These are phyloP conservation scores for Serrognathus titanus DNA, from an alignment of 2,888 invertebrate species.

Conservation along the genomic window DNA sequence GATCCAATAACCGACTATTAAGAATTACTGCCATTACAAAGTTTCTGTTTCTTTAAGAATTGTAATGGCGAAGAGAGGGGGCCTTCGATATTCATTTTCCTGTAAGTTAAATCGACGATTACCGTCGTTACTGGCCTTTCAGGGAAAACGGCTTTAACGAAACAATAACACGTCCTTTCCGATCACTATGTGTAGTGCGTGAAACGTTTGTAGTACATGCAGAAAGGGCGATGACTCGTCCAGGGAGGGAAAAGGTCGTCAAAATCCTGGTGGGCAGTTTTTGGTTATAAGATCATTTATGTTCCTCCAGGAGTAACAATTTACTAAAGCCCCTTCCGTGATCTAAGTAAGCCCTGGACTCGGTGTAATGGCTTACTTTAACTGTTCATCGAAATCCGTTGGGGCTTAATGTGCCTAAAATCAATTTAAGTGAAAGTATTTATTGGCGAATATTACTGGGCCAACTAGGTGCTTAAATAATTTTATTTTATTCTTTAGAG, in stretches of 20 bases:
- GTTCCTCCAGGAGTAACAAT: background rate
- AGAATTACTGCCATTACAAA: slow-evolving; percentile 7
- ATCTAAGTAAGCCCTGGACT: slow-evolving; percentile 42
- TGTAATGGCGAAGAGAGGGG: background rate
- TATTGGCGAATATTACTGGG: background rate
- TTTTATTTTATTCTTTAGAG: background rate
- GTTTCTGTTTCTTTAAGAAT: background rate
- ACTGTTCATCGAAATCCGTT: slow-evolving; percentile 45
- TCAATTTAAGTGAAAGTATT: slow-evolving; percentile 47
- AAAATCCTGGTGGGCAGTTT: too few relatives aligned
- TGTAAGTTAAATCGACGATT: too few relatives aligned
- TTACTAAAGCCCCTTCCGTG: slow-evolving; percentile 38
- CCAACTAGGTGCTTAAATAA: background rate
- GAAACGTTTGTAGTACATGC: too few relatives aligned
- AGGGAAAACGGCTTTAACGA: too few relatives aligned
- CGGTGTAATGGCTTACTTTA: slow-evolving; percentile 47
- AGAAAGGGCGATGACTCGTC: too few relatives aligned
- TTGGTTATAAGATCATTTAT: background rate
- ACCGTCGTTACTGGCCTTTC: too few relatives aligned
- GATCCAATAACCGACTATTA: slow-evolving; percentile 18
- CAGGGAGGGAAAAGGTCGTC: too few relatives aligned
- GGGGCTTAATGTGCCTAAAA: slow-evolving; percentile 45
- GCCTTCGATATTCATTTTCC: too few relatives aligned
- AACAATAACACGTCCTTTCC: too few relatives aligned
- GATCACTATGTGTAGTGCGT: too few relatives aligned